Evolutionary conservation across 2,797 vertebrate species (phyloP), one percentile per base, ranked within the genome.

Genomic region (Brachyalestes nurse): DNA sequence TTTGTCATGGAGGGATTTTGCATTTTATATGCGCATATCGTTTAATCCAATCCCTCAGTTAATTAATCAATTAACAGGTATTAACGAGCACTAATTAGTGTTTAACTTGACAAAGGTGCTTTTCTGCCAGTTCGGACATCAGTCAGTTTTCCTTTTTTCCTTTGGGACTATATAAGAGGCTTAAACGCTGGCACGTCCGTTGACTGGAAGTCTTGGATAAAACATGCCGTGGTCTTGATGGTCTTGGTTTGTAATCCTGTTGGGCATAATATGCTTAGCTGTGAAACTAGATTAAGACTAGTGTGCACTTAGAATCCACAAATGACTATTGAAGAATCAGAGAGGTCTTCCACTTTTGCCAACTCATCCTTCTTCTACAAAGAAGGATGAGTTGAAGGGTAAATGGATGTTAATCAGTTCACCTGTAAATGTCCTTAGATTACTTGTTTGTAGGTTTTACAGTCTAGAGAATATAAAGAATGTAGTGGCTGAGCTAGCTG

Each of bases 241-340:
- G 90, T 92, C 91, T 90, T 89, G 91, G 87, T 42, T 93, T 93
- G 91, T 93, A 93, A 93, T 94, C 91, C 90, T 90, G 88, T 93
- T 93, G 88, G 85, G 83, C 88, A 91, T 51, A 92, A 93, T 93
- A 90, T 93, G 90, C 91, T 92, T 89, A 88, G 89, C 92, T 91
- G 90, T 92, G 91, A 93, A 93, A 91, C 88, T 88, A 91, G 91
- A 93, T 95, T 93, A 92, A 91, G 90, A 88, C 88, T 77, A 28
- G 70, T 66, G 42, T 75, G 77, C 23, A 78, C 58, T 80, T 25
- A 38, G 70, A 42, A 58, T 58, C 12, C 16, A 55, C 28, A 2
- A 23, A 74, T 61, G 60, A 57, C 1, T 19, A 16, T 34, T 21
- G 42, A 60, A 49, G 73, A 38, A 74, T 75, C 28, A 57, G 16